Percentiles rank a stretch among this genome's conserved stretches.
phyloP scores from a whole-genome alignment of 1,140 invertebrate species.

The Camponotus floridanus region DNA sequence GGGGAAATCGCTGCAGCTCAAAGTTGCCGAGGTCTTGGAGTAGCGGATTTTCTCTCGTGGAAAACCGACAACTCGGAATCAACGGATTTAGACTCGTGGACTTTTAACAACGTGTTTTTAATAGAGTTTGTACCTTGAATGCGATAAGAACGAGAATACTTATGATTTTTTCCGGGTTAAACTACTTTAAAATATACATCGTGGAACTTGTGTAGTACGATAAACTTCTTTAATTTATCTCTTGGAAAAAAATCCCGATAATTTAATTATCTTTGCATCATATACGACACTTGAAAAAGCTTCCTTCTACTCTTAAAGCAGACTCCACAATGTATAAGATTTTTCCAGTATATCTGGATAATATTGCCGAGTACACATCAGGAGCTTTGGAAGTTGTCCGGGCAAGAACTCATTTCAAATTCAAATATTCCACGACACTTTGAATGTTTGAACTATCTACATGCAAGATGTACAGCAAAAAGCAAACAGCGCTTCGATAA shows the following conservation, averaged over 20 bases:
- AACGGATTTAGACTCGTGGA: conserved; percentile 57
- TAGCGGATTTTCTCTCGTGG: conserved; percentile 37
- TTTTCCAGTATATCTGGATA: conserved; percentile 40
- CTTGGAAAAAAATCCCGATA: background rate
- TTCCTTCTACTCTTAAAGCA: conserved; percentile 17
- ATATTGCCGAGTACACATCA: conserved; percentile 23
- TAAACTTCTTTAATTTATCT: background rate
- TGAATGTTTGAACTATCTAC: conserved; percentile 59
- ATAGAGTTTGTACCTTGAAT: conserved; percentile 35
- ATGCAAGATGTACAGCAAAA: conserved; percentile 40
- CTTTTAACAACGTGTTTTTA: conserved; percentile 32
- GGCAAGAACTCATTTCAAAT: conserved; percentile 56
- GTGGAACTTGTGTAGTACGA: background rate
- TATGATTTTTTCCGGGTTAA: background rate
- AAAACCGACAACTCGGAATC: conserved; percentile 69
- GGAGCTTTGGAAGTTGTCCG: conserved; percentile 41
- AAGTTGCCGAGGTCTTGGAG: conserved; percentile 44
- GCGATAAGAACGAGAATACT: background rate
- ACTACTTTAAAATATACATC: background rate
- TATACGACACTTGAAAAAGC: background rate
- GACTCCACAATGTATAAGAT: conserved; percentile 3
- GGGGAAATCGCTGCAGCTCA: conserved; percentile 47
- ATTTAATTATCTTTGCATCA: background rate
- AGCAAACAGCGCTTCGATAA: conserved; percentile 45
- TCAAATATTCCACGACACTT: conserved; percentile 61